Conservation (phyloP, 1,140 invertebrate genomes). For the Caenorhabditis remanei region DNA sequence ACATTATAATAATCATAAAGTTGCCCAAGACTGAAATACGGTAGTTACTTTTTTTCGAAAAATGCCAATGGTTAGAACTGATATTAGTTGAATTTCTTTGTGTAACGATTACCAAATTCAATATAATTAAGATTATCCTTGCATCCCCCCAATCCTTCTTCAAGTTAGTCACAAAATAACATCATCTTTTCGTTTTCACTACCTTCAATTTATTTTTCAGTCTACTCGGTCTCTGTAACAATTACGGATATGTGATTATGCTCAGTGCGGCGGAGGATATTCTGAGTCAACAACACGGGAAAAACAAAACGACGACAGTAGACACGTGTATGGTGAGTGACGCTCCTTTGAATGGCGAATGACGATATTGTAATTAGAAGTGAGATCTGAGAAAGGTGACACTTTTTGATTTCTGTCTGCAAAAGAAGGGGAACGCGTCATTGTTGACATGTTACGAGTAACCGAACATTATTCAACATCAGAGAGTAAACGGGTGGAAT, state of each 20-base stretch:
- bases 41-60: no score
- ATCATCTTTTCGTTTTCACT: neutral
- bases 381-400: neutral
- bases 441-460: neutral
- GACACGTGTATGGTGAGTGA: conserved; percentile 28
- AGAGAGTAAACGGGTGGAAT: neutral
- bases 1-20: no score
- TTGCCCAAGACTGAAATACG: no score
- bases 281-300: conserved; percentile 61
- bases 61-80: no score
- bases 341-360: no score
- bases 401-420: neutral
- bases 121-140: neutral
- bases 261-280: conserved; percentile 69
- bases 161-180: neutral
- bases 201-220: conserved; percentile 53
- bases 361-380: neutral
- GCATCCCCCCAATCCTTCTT: neutral
- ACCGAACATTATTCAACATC: neutral
- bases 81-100: no score
- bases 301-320: neutral
- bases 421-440: neutral
- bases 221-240: conserved; percentile 69
- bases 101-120: no score
- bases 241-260: conserved; percentile 70